Conservation (phyloP, 1,140 invertebrate species). For the Penaeus japonicus region DNA sequence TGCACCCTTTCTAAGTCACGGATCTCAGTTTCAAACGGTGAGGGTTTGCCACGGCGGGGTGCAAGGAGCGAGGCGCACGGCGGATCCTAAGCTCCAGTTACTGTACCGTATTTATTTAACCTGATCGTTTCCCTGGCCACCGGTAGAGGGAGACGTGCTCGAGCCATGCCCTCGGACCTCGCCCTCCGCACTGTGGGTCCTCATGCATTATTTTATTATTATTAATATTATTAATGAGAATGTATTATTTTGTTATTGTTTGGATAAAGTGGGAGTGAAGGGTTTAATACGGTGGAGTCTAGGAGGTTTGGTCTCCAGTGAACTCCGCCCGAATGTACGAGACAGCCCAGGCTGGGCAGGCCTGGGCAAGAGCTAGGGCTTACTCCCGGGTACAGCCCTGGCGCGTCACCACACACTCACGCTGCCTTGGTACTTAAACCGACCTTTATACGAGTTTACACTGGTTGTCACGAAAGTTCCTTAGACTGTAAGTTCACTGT, state of each 20-base stretch:
- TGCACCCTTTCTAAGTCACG: conserved; percentile 47
- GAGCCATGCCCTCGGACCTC: not conserved
- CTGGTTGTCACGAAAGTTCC: conserved; percentile 36
- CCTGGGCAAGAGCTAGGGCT: not conserved
- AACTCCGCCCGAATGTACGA: not conserved
- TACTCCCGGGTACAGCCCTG: not conserved
- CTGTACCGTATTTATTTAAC: not conserved
- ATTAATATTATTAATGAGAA: conserved; percentile 22
- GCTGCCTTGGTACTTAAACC: conserved; percentile 30
- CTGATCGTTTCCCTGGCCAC: not conserved
- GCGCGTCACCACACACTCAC: conserved; percentile 28
- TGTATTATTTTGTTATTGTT: conserved; percentile 32
- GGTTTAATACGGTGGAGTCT: not conserved
- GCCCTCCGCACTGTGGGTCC: not conserved
- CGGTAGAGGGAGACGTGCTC: not conserved
- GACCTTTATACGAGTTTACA: conserved; percentile 33
- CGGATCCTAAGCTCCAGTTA: not conserved
- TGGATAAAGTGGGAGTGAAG: conserved; percentile 25
- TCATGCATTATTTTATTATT: conserved; percentile 14
- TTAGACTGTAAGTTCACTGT: conserved; percentile 29
- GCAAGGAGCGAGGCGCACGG: not conserved
- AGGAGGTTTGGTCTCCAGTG: no score
- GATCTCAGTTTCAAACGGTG: conserved; percentile 37
- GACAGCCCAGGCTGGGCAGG: not conserved
- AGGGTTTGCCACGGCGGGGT: not conserved